Conservation (phyloP, 2,888 invertebrate species). For the Latrodectus hesperus region DNA sequence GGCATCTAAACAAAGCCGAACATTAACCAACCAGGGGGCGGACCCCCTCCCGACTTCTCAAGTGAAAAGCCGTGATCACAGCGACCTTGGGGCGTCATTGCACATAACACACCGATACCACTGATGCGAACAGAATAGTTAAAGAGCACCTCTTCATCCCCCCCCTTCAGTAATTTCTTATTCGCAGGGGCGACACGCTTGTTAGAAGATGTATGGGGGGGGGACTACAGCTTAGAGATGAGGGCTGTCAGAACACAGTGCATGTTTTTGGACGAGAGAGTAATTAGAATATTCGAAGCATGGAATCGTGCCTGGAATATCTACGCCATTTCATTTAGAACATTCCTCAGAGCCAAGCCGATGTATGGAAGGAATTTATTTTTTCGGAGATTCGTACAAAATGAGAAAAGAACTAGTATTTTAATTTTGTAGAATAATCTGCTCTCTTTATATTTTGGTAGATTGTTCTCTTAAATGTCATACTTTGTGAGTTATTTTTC, state of each 20-base stretch:
- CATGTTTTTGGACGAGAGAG: background rate
- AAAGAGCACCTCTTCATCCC: background rate
- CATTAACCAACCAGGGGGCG: background rate
- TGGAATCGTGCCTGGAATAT: background rate
- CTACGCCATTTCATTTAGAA: background rate
- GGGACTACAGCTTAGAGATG: background rate
- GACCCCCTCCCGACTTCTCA: background rate
- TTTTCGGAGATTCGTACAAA: too few species aligned
- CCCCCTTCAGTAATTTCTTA: background rate
- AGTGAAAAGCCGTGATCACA: slow-evolving; percentile 26
- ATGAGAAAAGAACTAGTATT: too few species aligned
- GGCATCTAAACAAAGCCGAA: background rate
- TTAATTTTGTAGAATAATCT: too few species aligned
- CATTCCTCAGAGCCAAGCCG: too few species aligned
- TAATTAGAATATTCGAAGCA: background rate
- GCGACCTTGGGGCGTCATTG: slow-evolving; percentile 46
- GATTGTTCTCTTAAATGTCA: too few species aligned
- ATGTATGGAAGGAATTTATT: too few species aligned
- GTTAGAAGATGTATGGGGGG: background rate
- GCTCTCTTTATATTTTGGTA: too few species aligned
- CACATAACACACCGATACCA: slow-evolving; percentile 26
- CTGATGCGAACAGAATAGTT: slow-evolving; percentile 7
- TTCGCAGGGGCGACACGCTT: background rate
- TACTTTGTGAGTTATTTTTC: too few species aligned
- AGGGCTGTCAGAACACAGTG: background rate